phyloP scores from a whole-genome alignment of 2,797 vertebrate species.

The Hemitrygon akajei region DNA sequence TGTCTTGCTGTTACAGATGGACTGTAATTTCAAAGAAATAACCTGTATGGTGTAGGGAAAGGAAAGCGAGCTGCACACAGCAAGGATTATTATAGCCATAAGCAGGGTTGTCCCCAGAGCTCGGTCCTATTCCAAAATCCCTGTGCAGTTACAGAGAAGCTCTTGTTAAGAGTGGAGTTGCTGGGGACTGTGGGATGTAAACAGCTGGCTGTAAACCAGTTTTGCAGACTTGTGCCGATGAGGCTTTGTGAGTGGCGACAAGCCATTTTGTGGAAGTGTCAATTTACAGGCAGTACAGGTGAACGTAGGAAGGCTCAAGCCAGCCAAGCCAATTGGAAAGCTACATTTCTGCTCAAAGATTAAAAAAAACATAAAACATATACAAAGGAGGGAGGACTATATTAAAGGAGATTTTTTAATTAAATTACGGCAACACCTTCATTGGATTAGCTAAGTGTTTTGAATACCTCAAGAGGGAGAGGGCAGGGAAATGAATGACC shows the following conservation, averaged over 20 bases:
- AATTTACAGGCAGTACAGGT: constrained; percentile 28
- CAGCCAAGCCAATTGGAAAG: constrained; percentile 11
- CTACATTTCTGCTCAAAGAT: constrained; percentile 23
- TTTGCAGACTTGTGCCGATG: constrained; percentile 2
- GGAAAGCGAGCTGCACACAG: not conserved
- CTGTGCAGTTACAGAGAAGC: constrained; percentile 25
- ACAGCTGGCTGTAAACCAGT: constrained; percentile 32
- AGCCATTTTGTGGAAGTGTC: constrained; percentile 24
- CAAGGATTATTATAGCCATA: not conserved
- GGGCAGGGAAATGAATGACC: not conserved
- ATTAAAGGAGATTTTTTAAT: constrained; percentile 27
- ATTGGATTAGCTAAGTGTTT: constrained; percentile 33
- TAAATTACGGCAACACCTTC: constrained; percentile 35
- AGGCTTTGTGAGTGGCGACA: constrained; percentile 12
- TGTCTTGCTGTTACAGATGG: constrained; percentile 9
- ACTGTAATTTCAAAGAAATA: constrained; percentile 21
- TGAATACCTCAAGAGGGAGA: constrained; percentile 19
- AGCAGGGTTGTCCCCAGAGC: constrained; percentile 7
- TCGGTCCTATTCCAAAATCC: constrained; percentile 5
- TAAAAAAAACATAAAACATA: constrained; percentile 30
- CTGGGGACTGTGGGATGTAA: constrained; percentile 25
- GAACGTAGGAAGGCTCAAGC: constrained; percentile 23
- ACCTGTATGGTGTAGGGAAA: not conserved
- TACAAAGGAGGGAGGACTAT: constrained; percentile 30
- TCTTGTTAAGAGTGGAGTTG: constrained; percentile 26